A percentile compares a stretch with the other conserved stretches of the same genome.
Evolutionary conservation across 2,797 vertebrate species (phyloP).

Genomic region (Mus minutoides): DNA sequence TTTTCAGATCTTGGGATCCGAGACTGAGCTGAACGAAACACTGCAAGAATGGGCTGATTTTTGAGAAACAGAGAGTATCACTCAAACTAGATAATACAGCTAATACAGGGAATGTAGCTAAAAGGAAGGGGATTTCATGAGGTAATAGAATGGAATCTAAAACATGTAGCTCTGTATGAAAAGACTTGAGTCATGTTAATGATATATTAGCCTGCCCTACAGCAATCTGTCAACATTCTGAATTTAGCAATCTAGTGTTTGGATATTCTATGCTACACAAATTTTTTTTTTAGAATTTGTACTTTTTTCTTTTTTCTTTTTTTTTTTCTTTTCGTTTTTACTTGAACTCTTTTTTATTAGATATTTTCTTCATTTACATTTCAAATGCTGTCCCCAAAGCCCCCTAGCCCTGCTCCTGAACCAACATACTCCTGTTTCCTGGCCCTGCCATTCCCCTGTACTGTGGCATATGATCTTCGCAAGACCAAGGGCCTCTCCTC

Average conservation of each 20-base stretch:
- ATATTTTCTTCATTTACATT: too few species aligned
- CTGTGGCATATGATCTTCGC: too few species aligned
- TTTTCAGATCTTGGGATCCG: neutral
- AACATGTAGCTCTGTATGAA: neutral
- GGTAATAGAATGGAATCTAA: neutral
- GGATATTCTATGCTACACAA: neutral
- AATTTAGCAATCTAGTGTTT: neutral
- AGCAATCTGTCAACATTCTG: neutral
- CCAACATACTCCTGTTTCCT: too few species aligned
- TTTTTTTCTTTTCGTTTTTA: too few species aligned
- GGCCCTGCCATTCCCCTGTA: too few species aligned
- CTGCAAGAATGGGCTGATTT: neutral
- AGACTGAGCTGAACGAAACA: neutral
- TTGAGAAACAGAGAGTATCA: neutral
- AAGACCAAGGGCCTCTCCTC: too few species aligned
- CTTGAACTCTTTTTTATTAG: too few species aligned
- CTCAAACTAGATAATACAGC: neutral
- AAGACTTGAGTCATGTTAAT: neutral
- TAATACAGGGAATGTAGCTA: neutral
- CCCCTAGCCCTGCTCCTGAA: too few species aligned
- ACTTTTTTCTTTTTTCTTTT: too few species aligned
- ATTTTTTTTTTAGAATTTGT: constrained; percentile 1
- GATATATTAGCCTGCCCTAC: neutral
- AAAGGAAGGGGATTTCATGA: constrained; percentile 1
- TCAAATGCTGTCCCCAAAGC: too few species aligned